phyloP scores from a whole-genome alignment of 2,797 vertebrate genomes.

The Epinephelus awoara region DNA sequence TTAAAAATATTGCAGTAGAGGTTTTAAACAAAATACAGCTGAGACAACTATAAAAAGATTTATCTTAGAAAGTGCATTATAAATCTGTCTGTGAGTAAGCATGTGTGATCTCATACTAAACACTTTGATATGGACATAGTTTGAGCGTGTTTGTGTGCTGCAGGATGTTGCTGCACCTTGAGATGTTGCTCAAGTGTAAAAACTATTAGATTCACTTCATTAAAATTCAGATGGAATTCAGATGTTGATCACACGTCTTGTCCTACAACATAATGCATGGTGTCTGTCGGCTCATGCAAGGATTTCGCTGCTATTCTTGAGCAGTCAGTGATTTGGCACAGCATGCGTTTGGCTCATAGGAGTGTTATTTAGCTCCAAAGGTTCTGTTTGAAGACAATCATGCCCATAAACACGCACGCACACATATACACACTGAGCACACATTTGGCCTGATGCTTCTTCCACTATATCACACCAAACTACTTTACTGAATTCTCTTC shows the following conservation, averaged over 20 bases:
- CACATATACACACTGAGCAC: constrained; percentile 8
- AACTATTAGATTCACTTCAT: constrained; percentile 56
- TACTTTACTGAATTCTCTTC: constrained; percentile 55
- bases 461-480: constrained; percentile 54
- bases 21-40: neutral
- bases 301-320: constrained; percentile 20
- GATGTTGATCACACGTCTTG: constrained; percentile 49
- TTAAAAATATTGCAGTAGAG: neutral
- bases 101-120: neutral
- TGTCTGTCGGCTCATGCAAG: constrained; percentile 10
- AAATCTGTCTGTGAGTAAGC: neutral
- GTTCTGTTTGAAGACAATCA: neutral
- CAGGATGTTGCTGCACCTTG: constrained; percentile 37
- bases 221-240: constrained; percentile 51
- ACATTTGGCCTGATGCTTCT: constrained; percentile 36
- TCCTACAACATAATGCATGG: constrained; percentile 8
- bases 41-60: neutral
- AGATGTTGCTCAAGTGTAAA: constrained; percentile 47
- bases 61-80: neutral
- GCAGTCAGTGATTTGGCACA: constrained; percentile 25
- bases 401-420: constrained; percentile 3
- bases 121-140: neutral
- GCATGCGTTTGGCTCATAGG: neutral
- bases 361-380: constrained; percentile 26
- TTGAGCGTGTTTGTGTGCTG: constrained; percentile 25